Percentiles rank a stretch among this genome's conserved stretches.
These are phyloP conservation scores for Bimastos eiseni DNA, from an alignment of 2,888 invertebrate species.

Conservation along the genomic window DNA sequence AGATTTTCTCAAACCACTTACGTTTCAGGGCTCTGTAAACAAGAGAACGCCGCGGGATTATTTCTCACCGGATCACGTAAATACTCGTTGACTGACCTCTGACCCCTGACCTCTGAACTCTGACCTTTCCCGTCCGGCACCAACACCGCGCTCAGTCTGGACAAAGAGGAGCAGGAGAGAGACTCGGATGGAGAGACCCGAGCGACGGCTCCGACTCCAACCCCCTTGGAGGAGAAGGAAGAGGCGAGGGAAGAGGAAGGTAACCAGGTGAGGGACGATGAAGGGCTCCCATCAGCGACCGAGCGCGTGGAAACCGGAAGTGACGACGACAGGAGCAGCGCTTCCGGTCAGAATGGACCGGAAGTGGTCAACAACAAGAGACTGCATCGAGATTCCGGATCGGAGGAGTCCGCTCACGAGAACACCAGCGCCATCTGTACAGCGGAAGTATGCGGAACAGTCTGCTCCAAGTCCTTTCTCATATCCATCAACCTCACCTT, in stretches of 20 bases:
- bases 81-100: not conserved
- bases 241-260: not conserved
- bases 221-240: not conserved
- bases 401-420: not conserved
- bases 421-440: not conserved
- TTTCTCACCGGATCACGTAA: not conserved
- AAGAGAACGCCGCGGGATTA: not conserved
- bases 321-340: not conserved
- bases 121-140: too few species aligned
- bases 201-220: not conserved
- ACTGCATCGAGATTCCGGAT: not conserved
- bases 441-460: not conserved
- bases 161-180: constrained; percentile 20
- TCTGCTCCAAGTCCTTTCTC: constrained; percentile 21
- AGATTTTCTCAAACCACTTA: not conserved
- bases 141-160: too few species aligned
- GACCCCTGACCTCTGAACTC: not conserved
- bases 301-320: not conserved
- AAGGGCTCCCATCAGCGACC: not conserved
- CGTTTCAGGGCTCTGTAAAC: not conserved
- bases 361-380: not conserved
- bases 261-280: not conserved
- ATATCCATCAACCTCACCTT: constrained; percentile 10
- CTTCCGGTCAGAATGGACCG: constrained; percentile 13
- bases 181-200: not conserved